Percentiles rank a stretch among this genome's conserved stretches.
Conservation (phyloP, 35 echinoderm and acorn worm species). For the Lytechinus variegatus region DNA sequence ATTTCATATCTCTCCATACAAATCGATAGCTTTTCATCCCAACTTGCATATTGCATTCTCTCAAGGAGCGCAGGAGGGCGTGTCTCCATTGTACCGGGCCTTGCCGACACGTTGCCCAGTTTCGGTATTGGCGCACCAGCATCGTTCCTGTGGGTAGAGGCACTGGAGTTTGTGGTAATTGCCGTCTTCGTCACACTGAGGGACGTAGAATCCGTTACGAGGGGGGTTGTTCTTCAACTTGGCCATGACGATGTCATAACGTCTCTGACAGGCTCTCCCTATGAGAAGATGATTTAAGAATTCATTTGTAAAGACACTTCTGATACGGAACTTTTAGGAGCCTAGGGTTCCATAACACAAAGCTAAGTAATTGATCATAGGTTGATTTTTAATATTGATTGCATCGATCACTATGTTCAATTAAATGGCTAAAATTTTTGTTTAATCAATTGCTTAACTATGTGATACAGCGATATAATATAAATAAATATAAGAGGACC, state of each 20-base stretch:
- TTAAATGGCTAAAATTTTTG: too few relatives aligned
- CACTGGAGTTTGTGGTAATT: constrained; percentile 50
- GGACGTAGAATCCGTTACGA: constrained; percentile 25
- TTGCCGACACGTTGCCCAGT: constrained; percentile 33
- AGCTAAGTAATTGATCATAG: too few relatives aligned
- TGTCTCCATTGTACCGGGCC: neutral
- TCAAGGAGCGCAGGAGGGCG: constrained; percentile 20
- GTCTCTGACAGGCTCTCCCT: neutral
- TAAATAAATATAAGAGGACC: too few relatives aligned
- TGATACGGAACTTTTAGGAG: neutral
- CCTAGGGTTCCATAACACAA: too few relatives aligned
- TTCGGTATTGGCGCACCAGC: constrained; percentile 56
- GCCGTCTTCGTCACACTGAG: constrained; percentile 41
- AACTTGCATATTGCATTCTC: neutral
- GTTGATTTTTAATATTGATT: too few relatives aligned
- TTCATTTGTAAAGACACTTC: neutral
- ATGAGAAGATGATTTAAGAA: neutral
- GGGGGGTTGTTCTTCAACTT: constrained; percentile 7
- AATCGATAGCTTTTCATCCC: neutral
- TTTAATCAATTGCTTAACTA: too few relatives aligned
- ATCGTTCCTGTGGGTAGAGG: neutral
- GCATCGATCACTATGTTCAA: too few relatives aligned
- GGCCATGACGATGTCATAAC: neutral
- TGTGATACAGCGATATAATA: too few relatives aligned
- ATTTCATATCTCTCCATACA: neutral